Percentiles rank a stretch among this genome's conserved stretches.
phyloP scores from a whole-genome alignment of 2,113 vertebrate species.

The Dendropsophus ebraccatus region DNA sequence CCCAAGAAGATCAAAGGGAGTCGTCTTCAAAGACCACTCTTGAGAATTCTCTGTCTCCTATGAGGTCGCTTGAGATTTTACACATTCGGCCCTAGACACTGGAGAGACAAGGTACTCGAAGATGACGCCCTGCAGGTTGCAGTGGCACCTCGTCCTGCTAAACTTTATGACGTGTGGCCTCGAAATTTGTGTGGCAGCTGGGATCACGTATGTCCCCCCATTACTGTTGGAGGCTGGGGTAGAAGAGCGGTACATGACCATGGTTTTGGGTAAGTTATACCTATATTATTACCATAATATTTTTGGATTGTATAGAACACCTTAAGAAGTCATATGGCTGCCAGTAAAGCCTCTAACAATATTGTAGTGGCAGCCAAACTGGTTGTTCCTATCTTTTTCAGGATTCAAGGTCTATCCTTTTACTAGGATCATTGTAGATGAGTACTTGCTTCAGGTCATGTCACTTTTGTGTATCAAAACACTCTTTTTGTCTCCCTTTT shows the following conservation, averaged over 20 bases:
- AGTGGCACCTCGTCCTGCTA: slow-evolving; percentile 82
- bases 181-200: slow-evolving; percentile 86
- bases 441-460: neutral
- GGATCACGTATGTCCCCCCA: slow-evolving; percentile 83
- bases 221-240: slow-evolving; percentile 85
- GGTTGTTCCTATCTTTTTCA: neutral
- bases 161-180: slow-evolving; percentile 85
- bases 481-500: neutral
- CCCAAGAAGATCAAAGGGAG: slow-evolving; percentile 30
- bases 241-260: slow-evolving; percentile 89
- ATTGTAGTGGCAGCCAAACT: neutral
- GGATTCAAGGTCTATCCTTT: neutral
- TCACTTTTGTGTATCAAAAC: neutral
- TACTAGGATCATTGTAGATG: neutral
- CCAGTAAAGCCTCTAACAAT: neutral
- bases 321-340: neutral
- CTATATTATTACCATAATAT: neutral
- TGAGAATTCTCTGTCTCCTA: neutral
- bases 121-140: slow-evolving; percentile 79
- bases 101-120: slow-evolving; percentile 62
- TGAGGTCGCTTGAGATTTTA: slow-evolving; percentile 33
- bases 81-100: slow-evolving; percentile 62
- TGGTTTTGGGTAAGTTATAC: slow-evolving; percentile 81
- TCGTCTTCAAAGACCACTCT: neutral
- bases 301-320: neutral